These are phyloP conservation scores for Chanos chanos DNA, from an alignment of 2,797 vertebrate species.

Conservation along the genomic window DNA sequence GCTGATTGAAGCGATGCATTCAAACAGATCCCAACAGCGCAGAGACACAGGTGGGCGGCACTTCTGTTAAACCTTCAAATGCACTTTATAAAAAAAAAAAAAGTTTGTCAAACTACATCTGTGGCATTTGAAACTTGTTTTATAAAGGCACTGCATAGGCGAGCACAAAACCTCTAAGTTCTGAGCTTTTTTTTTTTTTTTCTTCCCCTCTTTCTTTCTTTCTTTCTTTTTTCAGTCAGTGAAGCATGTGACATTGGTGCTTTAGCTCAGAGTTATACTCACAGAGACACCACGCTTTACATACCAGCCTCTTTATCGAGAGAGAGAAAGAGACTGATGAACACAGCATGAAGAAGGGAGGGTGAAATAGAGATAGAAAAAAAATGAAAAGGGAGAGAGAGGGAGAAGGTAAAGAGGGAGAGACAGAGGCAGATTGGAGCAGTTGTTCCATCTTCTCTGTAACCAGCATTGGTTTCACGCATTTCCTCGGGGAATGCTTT, in stretches of 20 bases:
- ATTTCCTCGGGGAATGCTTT: conserved; percentile 28
- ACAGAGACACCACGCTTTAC: conserved; percentile 3
- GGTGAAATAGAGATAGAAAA: background rate
- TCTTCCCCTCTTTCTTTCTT: background rate
- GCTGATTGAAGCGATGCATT: conserved; percentile 63
- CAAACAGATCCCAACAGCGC: conserved; percentile 56
- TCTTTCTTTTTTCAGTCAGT: background rate
- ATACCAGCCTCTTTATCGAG: conserved; percentile 20
- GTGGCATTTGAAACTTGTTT: conserved; percentile 73
- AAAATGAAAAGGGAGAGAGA: background rate
- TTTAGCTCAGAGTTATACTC: conserved; percentile 17
- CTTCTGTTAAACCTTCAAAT: conserved; percentile 70
- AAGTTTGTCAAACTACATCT: conserved; percentile 82
- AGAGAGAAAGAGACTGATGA: conserved; percentile 50
- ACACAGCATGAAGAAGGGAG: conserved; percentile 39
- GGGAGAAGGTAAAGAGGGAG: background rate
- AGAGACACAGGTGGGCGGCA: conserved; percentile 61
- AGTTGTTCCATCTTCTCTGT: conserved; percentile 19
- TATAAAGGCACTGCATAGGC: conserved; percentile 53
- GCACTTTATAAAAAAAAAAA: conserved; percentile 65
- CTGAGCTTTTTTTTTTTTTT: conserved; percentile 2
- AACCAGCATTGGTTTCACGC: conserved; percentile 11
- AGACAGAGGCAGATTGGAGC: conserved; percentile 4
- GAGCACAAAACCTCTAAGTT: conserved; percentile 18
- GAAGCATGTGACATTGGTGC: conserved; percentile 17